Evolutionary conservation across 2,113 vertebrate species (phyloP).

Genomic region (Bathybates hornii): DNA sequence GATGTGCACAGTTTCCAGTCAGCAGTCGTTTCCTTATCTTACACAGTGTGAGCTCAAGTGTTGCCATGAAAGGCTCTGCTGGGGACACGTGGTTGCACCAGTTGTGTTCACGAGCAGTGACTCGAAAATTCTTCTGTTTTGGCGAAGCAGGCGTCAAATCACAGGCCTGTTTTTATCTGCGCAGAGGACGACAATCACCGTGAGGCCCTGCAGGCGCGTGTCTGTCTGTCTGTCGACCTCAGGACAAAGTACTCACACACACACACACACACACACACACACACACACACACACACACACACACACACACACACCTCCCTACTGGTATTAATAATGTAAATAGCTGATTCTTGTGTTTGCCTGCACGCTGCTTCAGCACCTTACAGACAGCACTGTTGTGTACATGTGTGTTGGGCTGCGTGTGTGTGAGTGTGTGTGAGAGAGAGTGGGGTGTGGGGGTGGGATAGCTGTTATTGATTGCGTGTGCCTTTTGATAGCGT

Average conservation of each 20-base stretch:
- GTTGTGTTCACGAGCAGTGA: background rate
- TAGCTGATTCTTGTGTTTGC: slow-evolving; percentile 19
- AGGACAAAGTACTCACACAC: background rate
- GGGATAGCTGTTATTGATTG: background rate
- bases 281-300: background rate
- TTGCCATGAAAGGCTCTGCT: background rate
- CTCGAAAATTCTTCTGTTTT: background rate
- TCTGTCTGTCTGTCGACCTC: background rate
- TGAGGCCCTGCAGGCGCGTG: background rate
- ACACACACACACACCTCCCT: background rate
- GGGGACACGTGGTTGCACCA: background rate
- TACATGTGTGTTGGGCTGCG: background rate
- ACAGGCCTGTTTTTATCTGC: background rate
- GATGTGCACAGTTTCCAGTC: background rate
- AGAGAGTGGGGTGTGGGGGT: background rate
- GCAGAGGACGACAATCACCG: background rate
- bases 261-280: background rate
- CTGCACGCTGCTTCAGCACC: slow-evolving; percentile 62
- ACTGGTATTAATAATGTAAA: slow-evolving; percentile 47
- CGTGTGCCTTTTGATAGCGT: background rate
- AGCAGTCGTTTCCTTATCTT: background rate
- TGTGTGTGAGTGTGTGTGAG: background rate
- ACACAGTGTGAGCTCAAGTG: background rate
- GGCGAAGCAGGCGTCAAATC: background rate
- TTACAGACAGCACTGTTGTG: slow-evolving; percentile 50